These are phyloP conservation scores for Drosophila cardini DNA, from an alignment of 1,140 invertebrate genomes.

Conservation along the genomic window DNA sequence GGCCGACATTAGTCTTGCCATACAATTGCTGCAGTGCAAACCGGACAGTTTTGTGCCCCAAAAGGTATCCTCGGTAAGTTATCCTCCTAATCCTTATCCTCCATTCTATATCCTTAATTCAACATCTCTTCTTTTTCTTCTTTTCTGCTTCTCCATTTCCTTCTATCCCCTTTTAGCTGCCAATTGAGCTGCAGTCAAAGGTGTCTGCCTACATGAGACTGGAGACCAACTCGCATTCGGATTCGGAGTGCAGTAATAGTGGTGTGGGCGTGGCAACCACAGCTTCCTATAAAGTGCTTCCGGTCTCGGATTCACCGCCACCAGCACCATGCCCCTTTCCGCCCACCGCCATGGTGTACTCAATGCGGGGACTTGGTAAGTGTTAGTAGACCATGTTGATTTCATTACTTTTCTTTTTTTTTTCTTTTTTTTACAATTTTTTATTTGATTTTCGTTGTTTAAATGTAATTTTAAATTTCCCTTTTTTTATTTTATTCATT, in stretches of 20 bases:
- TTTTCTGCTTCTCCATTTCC: neutral
- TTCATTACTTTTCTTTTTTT: slow-evolving; percentile 33
- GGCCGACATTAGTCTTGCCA: slow-evolving; percentile 96
- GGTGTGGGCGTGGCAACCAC: slow-evolving; percentile 80
- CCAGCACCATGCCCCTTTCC: slow-evolving; percentile 88
- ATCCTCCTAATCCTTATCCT: neutral
- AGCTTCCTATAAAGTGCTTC: slow-evolving; percentile 84
- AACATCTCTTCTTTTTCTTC: neutral
- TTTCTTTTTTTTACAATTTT: slow-evolving; percentile 17
- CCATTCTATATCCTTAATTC: neutral
- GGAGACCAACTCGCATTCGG: slow-evolving; percentile 87
- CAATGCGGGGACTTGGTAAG: slow-evolving; percentile 86
- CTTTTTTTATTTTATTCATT: slow-evolving; percentile 14
- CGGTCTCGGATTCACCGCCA: slow-evolving; percentile 82
- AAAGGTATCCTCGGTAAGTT: slow-evolving; percentile 94
- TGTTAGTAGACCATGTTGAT: slow-evolving; percentile 85
- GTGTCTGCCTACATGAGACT: slow-evolving; percentile 91
- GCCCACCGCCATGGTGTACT: slow-evolving; percentile 95
- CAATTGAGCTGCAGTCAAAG: slow-evolving; percentile 94
- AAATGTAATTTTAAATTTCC: slow-evolving; percentile 8
- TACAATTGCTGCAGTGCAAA: slow-evolving; percentile 97
- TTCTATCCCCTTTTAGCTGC: slow-evolving; percentile 88
- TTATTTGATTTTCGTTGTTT: slow-evolving; percentile 5
- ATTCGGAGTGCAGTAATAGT: slow-evolving; percentile 83
- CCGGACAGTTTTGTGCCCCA: slow-evolving; percentile 97